These are phyloP conservation scores for Epicauta chinensis DNA, from an alignment of 1,140 invertebrate species.

Conservation along the genomic window DNA sequence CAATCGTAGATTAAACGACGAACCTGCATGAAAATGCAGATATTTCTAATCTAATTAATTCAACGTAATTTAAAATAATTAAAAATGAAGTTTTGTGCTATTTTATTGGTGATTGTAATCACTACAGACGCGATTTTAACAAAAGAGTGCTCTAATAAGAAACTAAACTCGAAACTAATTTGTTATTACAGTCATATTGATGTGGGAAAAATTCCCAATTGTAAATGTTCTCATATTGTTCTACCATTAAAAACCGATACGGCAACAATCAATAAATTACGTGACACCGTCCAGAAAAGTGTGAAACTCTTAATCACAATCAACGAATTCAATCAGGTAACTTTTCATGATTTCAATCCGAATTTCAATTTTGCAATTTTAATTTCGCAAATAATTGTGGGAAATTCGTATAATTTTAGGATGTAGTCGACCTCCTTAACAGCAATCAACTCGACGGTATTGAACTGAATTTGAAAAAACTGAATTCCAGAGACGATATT, in stretches of 20 bases:
- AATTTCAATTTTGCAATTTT: too few relatives aligned
- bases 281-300: constrained; percentile 19
- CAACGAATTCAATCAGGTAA: constrained; percentile 39
- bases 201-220: constrained; percentile 20
- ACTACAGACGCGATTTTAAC: background rate
- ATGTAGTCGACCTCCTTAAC: constrained; percentile 45
- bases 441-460: constrained; percentile 56
- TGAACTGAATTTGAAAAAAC: constrained; percentile 56
- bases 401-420: constrained; percentile 37
- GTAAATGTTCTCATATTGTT: constrained; percentile 37
- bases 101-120: constrained; percentile 14
- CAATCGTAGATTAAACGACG: background rate
- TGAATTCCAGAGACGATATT: constrained; percentile 50
- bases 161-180: constrained; percentile 32
- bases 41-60: background rate
- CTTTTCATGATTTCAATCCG: background rate
- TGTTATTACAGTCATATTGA: constrained; percentile 37
- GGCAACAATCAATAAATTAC: constrained; percentile 28
- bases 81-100: constrained; percentile 7
- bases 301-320: constrained; percentile 35
- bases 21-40: constrained; percentile 4
- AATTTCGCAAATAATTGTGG: background rate
- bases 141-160: constrained; percentile 20
- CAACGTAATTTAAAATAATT: constrained; percentile 5
- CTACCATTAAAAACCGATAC: constrained; percentile 30